Evolutionary conservation across 2,113 vertebrate genomes (phyloP), one percentile per base, ranked within the genome.

Genomic region (Callionymus lyra): DNA sequence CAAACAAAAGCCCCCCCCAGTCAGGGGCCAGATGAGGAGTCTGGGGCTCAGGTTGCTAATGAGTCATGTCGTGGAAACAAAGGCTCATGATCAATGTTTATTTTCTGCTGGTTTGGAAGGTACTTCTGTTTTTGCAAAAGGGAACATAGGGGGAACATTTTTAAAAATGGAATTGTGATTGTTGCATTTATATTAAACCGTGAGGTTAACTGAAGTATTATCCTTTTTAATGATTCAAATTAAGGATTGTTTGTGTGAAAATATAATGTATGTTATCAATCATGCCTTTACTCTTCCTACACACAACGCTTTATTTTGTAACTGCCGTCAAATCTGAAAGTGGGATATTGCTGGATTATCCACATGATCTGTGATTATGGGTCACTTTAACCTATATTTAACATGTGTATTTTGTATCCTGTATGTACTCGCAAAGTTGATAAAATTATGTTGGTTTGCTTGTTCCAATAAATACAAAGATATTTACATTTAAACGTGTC

Each of bases 341-440:
- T 72, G 53, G 72, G 76, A 70, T 75, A 70, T 70, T 70, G 64
- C 70, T 71, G 63, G 77, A 82, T 76, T 78, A 68, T 64, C 8
- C 59, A 44, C 46, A 68, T 44, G 52, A 69, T 71, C 27, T 63
- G 16, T 71, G 60, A 49, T n/a, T 27, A 72, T 72, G 21, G 21
- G 21, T 27, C n/a, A 68, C 63, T 70, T 31, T 65, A 51, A 27
- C 44, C 58, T 59, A 5, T 62, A 47, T 79, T 66, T 68, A 71
- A 58, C 55, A 47, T 45, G n/a, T 69, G 42, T 68, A 61, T 62
- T 70, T 63, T 65, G 48, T 65, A 58, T 68, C 53, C 56, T 50
- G 53, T 56, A 44, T 31, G 9, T 68, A n/a, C n/a, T n/a, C n/a
- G n/a, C n/a, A 50, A 55, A 68, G 19, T 53, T 48, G 48, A 59